phyloP scores from a whole-genome alignment of 2,797 vertebrate genomes.

The Microhierax caerulescens region DNA sequence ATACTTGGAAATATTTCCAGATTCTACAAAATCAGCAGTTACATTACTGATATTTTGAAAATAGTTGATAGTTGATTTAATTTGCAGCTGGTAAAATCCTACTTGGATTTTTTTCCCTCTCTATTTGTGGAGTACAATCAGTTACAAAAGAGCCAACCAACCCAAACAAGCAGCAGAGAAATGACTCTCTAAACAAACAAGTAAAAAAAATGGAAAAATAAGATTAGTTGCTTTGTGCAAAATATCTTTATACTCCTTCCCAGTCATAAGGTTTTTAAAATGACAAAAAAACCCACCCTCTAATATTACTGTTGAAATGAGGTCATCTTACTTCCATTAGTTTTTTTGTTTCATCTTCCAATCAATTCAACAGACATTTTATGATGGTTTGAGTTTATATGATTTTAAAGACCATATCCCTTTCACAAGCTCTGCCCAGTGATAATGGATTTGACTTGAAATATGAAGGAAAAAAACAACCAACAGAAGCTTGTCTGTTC shows the following conservation, averaged over 20 bases:
- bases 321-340: slow-evolving; percentile 64
- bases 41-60: slow-evolving; percentile 62
- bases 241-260: neutral
- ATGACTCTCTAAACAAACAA: neutral
- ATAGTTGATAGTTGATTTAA: slow-evolving; percentile 52
- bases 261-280: slow-evolving; percentile 17
- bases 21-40: slow-evolving; percentile 66
- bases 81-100: slow-evolving; percentile 43
- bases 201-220: neutral
- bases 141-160: neutral
- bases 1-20: slow-evolving; percentile 50
- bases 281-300: neutral
- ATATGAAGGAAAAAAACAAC: neutral
- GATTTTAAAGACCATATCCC: slow-evolving; percentile 54
- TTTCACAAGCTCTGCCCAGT: slow-evolving; percentile 47
- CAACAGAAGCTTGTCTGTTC: neutral
- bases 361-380: slow-evolving; percentile 49
- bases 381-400: slow-evolving; percentile 36
- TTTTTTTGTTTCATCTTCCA: slow-evolving; percentile 66
- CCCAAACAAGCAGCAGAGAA: neutral
- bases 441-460: slow-evolving; percentile 48
- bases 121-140: slow-evolving; percentile 29
- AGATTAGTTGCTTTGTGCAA: slow-evolving; percentile 5
- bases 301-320: slow-evolving; percentile 67
- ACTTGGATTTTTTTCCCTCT: slow-evolving; percentile 1